Conservation (phyloP, 2,113 vertebrate species). For the Malurus elegans region DNA sequence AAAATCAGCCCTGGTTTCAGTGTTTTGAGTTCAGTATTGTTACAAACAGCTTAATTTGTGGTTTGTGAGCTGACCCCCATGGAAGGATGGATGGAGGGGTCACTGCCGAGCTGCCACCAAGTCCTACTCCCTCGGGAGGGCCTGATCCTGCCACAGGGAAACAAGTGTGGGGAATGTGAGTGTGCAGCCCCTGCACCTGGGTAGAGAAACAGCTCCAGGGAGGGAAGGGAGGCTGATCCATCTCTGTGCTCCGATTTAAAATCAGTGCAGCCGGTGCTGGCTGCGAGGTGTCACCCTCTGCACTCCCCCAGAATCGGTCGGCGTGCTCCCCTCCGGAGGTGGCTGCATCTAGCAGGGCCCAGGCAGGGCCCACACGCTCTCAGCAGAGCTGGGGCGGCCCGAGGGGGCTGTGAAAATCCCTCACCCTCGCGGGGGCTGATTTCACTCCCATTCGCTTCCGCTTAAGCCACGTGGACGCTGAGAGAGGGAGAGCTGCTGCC, state of each 20-base stretch:
- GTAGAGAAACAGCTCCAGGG: not conserved
- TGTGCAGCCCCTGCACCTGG: fast-evolving
- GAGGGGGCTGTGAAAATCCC: not conserved
- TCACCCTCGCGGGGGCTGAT: not conserved
- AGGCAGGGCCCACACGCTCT: fast-evolving
- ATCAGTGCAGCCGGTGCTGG: not conserved
- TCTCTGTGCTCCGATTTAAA: fast-evolving
- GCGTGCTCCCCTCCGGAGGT: fast-evolving
- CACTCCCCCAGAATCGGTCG: fast-evolving
- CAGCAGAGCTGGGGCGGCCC: not conserved
- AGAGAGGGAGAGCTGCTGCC: conserved; percentile 18
- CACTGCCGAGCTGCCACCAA: not conserved
- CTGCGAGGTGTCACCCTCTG: not conserved
- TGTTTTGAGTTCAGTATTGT: not conserved
- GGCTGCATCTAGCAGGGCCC: not conserved
- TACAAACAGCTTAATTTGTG: not conserved
- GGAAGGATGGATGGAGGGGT: not conserved
- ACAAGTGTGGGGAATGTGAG: fast-evolving
- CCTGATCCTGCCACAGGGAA: not conserved
- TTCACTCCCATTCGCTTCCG: not conserved
- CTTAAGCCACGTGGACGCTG: not conserved
- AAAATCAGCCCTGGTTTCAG: not conserved
- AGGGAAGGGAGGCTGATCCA: not conserved
- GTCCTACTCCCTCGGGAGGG: not conserved
- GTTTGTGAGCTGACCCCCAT: not conserved